A percentile compares a stretch with the other conserved stretches of the same genome.
phyloP scores from a whole-genome alignment of 2,888 invertebrate species.

The Eledona agricola region DNA sequence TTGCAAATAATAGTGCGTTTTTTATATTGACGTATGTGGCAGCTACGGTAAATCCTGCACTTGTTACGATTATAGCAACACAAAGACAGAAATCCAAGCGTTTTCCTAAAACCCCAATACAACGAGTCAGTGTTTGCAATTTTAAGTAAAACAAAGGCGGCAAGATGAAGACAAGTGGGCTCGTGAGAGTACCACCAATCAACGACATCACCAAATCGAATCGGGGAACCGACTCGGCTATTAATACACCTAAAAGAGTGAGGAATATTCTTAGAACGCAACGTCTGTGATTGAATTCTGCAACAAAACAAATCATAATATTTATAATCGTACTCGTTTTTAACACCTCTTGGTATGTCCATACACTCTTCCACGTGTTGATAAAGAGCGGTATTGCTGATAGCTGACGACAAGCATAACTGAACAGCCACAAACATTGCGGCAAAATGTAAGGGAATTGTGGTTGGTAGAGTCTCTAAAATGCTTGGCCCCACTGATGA shows the following conservation, averaged over 20 bases:
- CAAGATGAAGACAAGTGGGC: constrained; percentile 84
- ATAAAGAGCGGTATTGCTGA: constrained; percentile 81
- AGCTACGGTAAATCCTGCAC: constrained; percentile 70
- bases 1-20: constrained; percentile 70
- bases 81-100: constrained; percentile 54
- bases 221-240: constrained; percentile 84
- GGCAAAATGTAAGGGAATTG: constrained; percentile 71
- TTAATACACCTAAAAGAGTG: constrained; percentile 74
- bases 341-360: constrained; percentile 74
- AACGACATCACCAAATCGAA: constrained; percentile 88
- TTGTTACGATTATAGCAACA: constrained; percentile 69
- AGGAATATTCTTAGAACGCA: constrained; percentile 76
- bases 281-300: constrained; percentile 80
- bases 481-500: constrained; percentile 68
- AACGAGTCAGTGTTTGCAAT: constrained; percentile 56
- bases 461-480: constrained; percentile 75
- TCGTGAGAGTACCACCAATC: constrained; percentile 84
- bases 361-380: constrained; percentile 84
- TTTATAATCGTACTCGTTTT: not conserved
- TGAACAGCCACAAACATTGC: constrained; percentile 80
- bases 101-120: constrained; percentile 29
- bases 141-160: constrained; percentile 84
- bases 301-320: constrained; percentile 47
- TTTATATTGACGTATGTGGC: constrained; percentile 77
- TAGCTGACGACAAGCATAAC: constrained; percentile 78